Evolutionary conservation across 2,113 vertebrate species (phyloP).

Genomic region (Myocastor coypus): DNA sequence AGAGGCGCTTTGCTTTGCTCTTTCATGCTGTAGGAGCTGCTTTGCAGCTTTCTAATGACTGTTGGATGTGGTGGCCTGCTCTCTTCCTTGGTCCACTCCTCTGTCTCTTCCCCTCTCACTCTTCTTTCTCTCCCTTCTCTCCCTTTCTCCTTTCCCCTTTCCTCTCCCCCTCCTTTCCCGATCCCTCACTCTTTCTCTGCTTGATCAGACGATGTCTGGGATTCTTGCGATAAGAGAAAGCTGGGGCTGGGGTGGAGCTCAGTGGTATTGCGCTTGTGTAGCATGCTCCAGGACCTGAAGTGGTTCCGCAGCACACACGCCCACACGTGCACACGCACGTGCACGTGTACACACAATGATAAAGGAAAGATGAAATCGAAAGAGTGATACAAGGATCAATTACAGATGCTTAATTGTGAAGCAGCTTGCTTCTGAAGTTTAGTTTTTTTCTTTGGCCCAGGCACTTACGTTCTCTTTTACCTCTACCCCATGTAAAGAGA

Average conservation of each 20-base stretch:
- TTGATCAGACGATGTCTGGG: background rate
- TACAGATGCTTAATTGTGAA: background rate
- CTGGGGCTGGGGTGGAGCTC: background rate
- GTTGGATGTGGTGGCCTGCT: background rate
- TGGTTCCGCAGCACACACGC: background rate
- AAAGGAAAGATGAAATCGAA: background rate
- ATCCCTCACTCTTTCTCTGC: background rate
- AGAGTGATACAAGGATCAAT: background rate
- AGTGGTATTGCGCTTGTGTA: background rate
- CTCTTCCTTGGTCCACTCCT: background rate
- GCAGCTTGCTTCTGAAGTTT: constrained; percentile 10
- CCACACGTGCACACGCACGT: background rate
- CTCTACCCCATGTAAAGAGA: background rate
- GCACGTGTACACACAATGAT: background rate
- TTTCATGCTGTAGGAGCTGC: background rate
- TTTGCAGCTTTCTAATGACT: background rate
- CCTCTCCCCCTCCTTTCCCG: too few species aligned
- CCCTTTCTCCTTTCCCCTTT: background rate
- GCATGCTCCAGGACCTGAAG: too few species aligned
- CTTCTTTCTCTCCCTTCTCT: background rate
- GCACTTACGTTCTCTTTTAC: background rate
- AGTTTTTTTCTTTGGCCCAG: background rate
- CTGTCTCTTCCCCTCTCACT: too few species aligned
- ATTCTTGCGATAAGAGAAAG: background rate
- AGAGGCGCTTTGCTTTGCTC: background rate